These are phyloP conservation scores for Aethina tumida DNA, from an alignment of 1,140 invertebrate genomes.

Conservation along the genomic window DNA sequence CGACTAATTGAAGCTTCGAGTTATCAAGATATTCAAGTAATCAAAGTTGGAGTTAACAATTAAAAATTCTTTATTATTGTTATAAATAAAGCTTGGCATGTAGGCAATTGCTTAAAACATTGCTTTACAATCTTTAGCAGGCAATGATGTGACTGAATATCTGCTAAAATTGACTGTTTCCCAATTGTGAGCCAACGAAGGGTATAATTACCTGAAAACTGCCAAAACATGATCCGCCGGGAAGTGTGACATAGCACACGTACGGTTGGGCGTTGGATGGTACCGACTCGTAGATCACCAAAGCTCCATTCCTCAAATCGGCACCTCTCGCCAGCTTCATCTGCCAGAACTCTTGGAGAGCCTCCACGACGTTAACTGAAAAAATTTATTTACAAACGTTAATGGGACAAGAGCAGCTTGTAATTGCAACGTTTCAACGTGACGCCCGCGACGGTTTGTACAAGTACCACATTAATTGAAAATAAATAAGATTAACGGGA, in stretches of 20 bases:
- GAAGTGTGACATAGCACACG: constrained; percentile 89
- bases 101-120: no score
- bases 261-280: constrained; percentile 83
- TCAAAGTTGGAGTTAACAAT: no score
- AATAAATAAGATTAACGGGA: no score
- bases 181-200: neutral
- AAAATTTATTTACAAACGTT: constrained; percentile 23
- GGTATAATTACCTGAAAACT: constrained; percentile 74
- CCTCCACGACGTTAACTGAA: constrained; percentile 89
- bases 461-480: no score
- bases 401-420: neutral
- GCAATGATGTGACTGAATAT: no score
- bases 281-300: constrained; percentile 92
- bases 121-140: no score
- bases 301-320: constrained; percentile 77
- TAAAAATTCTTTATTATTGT: no score
- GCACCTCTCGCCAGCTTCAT: constrained; percentile 86
- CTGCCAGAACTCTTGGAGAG: constrained; percentile 94
- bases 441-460: no score
- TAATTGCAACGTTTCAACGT: constrained; percentile 1
- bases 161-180: neutral
- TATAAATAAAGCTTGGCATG: no score
- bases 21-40: no score
- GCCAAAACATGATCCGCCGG: constrained; percentile 90
- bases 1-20: no score